Percentiles rank a stretch among this genome's conserved stretches.
Conservation (phyloP, 1,140 invertebrate species). For the Euura saliciscinereae region DNA sequence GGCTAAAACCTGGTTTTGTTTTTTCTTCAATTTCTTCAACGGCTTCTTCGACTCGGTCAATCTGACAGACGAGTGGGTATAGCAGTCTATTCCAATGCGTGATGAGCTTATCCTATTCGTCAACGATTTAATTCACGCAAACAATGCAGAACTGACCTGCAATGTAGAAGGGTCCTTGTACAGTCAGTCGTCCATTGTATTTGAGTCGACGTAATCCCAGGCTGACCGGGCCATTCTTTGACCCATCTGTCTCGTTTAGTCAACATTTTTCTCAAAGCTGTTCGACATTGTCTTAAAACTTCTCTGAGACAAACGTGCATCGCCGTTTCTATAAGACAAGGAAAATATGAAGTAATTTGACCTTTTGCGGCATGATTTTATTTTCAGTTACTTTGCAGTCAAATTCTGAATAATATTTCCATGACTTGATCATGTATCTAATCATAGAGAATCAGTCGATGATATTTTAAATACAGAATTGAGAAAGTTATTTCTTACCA, state of each 20-base stretch:
- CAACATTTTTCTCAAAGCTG: slow-evolving; percentile 69
- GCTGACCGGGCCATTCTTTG: slow-evolving; percentile 73
- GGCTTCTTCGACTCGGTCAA: slow-evolving; percentile 75
- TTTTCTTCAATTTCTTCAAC: slow-evolving; percentile 77
- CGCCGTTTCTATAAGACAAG: slow-evolving; percentile 53
- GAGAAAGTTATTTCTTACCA: slow-evolving; percentile 43
- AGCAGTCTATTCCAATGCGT: too few species aligned
- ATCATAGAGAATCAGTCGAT: slow-evolving; percentile 67
- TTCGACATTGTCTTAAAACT: slow-evolving; percentile 63
- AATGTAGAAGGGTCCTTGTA: slow-evolving; percentile 69
- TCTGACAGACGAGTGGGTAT: slow-evolving; percentile 24
- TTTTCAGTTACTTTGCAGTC: not conserved
- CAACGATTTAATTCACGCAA: too few species aligned
- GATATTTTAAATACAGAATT: slow-evolving; percentile 48
- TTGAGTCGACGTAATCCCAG: slow-evolving; percentile 75
- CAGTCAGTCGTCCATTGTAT: slow-evolving; percentile 83
- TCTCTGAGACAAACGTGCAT: slow-evolving; percentile 67
- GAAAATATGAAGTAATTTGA: too few species aligned
- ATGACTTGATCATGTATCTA: slow-evolving; percentile 24
- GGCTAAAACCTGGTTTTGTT: slow-evolving; percentile 73
- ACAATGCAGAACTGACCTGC: slow-evolving; percentile 57
- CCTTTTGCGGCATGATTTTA: too few species aligned
- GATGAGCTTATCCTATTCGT: too few species aligned
- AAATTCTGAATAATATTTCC: not conserved
- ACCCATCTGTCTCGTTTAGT: slow-evolving; percentile 77